Conservation (phyloP, 2,113 vertebrate genomes). For the Hippotragus niger region DNA sequence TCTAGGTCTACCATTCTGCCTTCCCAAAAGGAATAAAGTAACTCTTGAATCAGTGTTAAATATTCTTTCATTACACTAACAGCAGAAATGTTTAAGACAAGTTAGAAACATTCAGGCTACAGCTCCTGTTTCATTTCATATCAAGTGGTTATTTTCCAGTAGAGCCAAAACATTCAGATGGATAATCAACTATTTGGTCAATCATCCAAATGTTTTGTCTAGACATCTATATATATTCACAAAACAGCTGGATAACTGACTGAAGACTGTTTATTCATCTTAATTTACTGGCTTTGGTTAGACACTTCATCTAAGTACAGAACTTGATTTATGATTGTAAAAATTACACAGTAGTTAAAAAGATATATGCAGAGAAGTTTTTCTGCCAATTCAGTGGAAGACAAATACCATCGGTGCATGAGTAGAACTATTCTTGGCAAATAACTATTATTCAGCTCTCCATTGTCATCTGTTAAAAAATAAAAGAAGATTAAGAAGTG, state of each 20-base stretch:
- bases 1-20: background rate
- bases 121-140: constrained; percentile 16
- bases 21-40: background rate
- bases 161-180: constrained; percentile 12
- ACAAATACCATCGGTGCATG: constrained; percentile 98
- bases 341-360: constrained; percentile 62
- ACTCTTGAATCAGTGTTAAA: background rate
- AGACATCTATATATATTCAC: constrained; percentile 13
- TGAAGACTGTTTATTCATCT: constrained; percentile 21
- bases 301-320: constrained; percentile 23
- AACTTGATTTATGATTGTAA: constrained; percentile 32
- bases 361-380: constrained; percentile 97
- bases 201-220: constrained; percentile 36
- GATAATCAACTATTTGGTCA: background rate
- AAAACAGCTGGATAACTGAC: constrained; percentile 29
- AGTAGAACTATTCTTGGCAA: constrained; percentile 94
- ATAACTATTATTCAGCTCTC: constrained; percentile 83
- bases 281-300: constrained; percentile 25
- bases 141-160: background rate
- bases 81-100: background rate
- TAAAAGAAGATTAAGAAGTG: constrained; percentile 26
- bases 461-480: constrained; percentile 88
- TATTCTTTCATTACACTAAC: background rate
- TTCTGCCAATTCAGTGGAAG: constrained; percentile 92
- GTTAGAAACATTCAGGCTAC: background rate